phyloP scores from a whole-genome alignment of 1,140 invertebrate species.

The Protaetia brevitarsis region DNA sequence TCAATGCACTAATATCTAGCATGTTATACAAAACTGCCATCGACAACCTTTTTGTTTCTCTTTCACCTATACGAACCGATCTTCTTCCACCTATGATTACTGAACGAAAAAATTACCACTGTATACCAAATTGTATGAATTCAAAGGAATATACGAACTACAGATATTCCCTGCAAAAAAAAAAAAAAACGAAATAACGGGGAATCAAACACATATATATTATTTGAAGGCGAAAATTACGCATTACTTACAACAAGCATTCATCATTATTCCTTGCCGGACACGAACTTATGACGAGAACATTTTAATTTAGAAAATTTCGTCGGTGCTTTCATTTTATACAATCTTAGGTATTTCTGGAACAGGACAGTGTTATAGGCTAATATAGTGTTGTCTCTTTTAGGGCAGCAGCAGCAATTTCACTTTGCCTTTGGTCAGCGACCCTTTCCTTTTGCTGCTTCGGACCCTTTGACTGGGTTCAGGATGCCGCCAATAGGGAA shows the following conservation, averaged over 20 bases:
- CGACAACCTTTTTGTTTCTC: no score
- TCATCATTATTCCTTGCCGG: background rate
- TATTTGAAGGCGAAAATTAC: no score
- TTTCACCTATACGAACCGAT: no score
- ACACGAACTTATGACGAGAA: background rate
- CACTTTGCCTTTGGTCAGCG: slow-evolving; percentile 86
- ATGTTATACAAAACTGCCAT: no score
- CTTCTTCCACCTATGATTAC: no score
- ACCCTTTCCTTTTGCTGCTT: slow-evolving; percentile 77
- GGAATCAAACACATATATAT: no score
- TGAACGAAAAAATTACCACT: no score
- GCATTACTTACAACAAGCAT: background rate
- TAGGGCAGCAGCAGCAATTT: slow-evolving; percentile 90
- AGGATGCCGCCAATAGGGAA: slow-evolving; percentile 81
- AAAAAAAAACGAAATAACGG: no score
- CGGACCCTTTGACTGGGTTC: slow-evolving; percentile 75
- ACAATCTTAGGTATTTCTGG: slow-evolving; percentile 25
- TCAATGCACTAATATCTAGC: no score
- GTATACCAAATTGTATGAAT: no score
- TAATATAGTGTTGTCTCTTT: slow-evolving; percentile 78
- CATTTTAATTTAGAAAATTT: slow-evolving; percentile 13
- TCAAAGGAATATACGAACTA: no score
- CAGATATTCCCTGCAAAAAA: no score
- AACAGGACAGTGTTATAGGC: slow-evolving; percentile 54
- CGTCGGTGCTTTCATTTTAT: background rate